A percentile compares a stretch with the other conserved stretches of the same genome.
Conservation (phyloP, 2,888 invertebrate genomes). For the Polymixis lichenea region DNA sequence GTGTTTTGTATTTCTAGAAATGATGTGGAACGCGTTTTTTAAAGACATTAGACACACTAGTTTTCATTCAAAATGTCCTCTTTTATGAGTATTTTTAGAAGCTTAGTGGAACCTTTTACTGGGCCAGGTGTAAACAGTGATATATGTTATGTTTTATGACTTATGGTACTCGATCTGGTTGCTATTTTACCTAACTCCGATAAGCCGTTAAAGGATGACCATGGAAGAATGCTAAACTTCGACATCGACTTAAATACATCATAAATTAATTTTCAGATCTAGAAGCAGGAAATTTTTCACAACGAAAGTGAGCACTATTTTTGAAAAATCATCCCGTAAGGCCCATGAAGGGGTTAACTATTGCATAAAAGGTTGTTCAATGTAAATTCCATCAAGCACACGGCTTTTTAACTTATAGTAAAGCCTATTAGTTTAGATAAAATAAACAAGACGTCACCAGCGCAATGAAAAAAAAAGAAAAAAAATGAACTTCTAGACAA, state of each 20-base stretch:
- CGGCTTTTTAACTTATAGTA: background rate
- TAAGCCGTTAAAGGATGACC: background rate
- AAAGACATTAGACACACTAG: background rate
- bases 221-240: background rate
- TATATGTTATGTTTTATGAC: background rate
- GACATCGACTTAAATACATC: background rate
- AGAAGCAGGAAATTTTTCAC: background rate
- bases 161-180: background rate
- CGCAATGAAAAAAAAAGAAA: no score
- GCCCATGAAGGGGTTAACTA: background rate
- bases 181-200: no score
- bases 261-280: background rate
- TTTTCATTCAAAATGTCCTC: background rate
- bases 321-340: background rate
- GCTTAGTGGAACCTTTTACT: background rate
- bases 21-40: slow-evolving; percentile 9
- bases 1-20: slow-evolving; percentile 27
- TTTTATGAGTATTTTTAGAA: background rate
- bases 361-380: background rate
- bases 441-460: background rate
- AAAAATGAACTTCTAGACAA: slow-evolving; percentile 17
- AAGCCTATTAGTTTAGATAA: background rate
- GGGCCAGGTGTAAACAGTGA: background rate
- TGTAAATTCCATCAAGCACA: background rate
- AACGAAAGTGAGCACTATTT: background rate